These are phyloP conservation scores for Sesia apiformis DNA, from an alignment of 2,888 invertebrate species.

Conservation along the genomic window DNA sequence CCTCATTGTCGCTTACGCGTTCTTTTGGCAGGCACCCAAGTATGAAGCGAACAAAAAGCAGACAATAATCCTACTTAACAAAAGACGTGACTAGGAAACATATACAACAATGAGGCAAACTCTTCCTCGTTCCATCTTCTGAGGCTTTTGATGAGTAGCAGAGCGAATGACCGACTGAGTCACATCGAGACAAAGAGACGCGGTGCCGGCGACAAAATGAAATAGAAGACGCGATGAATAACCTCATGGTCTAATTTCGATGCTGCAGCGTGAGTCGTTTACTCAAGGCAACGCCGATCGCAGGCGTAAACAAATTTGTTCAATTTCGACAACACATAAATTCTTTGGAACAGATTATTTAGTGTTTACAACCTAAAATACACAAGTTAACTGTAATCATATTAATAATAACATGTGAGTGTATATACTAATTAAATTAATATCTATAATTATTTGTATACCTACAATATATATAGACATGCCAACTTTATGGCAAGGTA, in stretches of 20 bases:
- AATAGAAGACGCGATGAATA: slow-evolving; percentile 32
- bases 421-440: no score
- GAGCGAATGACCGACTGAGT: slow-evolving; percentile 26
- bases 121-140: slow-evolving; percentile 44
- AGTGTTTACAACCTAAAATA: no score
- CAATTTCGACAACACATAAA: no score
- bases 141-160: slow-evolving; percentile 22
- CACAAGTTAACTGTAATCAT: no score
- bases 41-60: slow-evolving; percentile 25
- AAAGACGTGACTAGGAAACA: slow-evolving; percentile 8
- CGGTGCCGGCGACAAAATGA: slow-evolving; percentile 35
- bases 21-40: slow-evolving; percentile 42
- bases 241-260: slow-evolving; percentile 16
- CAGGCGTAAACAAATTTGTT: no score
- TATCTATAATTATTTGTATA: no score
- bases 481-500: no score
- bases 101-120: slow-evolving; percentile 25
- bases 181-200: slow-evolving; percentile 42
- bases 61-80: slow-evolving; percentile 15
- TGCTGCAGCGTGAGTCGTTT: slow-evolving; percentile 6
- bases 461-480: no score
- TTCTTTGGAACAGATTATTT: no score
- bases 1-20: slow-evolving; percentile 2
- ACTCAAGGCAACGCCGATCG: no score
- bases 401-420: no score